These are phyloP conservation scores for Phrynosoma blainvillii DNA, from an alignment of 2,113 vertebrate species.

Conservation along the genomic window DNA sequence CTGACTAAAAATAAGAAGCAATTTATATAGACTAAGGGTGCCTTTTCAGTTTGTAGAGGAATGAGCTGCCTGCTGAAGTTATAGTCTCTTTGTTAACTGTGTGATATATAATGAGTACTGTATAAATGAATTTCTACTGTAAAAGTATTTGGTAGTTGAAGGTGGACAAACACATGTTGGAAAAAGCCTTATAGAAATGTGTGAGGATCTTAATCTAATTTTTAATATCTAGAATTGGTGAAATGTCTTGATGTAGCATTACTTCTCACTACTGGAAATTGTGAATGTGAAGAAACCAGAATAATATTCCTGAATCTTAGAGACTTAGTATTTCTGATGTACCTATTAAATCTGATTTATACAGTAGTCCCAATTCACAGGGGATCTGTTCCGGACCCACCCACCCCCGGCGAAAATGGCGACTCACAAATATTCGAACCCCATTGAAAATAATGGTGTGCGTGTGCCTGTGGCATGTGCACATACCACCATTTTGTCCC, in stretches of 20 bases:
- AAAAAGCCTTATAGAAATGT: not conserved
- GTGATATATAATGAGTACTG: too few relatives aligned
- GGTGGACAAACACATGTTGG: not conserved
- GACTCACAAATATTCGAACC: too few relatives aligned
- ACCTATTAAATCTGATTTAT: not conserved
- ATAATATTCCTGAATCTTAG: not conserved
- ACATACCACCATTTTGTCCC: too few relatives aligned
- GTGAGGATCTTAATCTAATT: too few relatives aligned
- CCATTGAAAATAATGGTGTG: too few relatives aligned
- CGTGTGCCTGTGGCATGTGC: too few relatives aligned
- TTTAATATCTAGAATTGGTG: not conserved
- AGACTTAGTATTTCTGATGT: too few relatives aligned
- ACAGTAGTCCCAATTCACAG: too few relatives aligned
- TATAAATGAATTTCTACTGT: not conserved
- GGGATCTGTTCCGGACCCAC: too few relatives aligned
- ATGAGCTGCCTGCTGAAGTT: too few relatives aligned
- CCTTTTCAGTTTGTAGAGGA: not conserved
- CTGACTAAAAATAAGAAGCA: not conserved
- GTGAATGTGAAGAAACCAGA: not conserved
- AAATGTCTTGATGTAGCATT: not conserved
- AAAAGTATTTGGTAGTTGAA: not conserved
- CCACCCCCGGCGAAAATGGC: too few relatives aligned
- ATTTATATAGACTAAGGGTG: not conserved
- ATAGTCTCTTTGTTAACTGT: too few relatives aligned
- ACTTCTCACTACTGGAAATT: not conserved